phyloP scores from a whole-genome alignment of 2,113 vertebrate species.

The Chloropsis cyanopogon region DNA sequence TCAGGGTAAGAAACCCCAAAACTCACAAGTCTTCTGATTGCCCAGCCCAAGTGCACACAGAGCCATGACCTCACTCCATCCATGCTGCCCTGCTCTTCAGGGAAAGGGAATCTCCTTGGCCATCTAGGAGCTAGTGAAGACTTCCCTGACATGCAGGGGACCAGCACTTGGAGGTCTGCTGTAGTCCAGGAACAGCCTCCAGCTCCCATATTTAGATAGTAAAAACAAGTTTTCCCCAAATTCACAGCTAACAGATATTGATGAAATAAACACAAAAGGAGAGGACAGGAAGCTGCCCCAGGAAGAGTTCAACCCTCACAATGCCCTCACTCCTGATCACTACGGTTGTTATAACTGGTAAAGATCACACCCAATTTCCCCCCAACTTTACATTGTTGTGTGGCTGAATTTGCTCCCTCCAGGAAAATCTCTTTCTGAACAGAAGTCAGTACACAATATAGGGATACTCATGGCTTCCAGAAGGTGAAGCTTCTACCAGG shows the following conservation, averaged over 20 bases:
- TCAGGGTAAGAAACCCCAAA: background rate
- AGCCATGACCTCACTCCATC: background rate
- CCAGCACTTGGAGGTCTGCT: background rate
- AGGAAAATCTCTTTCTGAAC: background rate
- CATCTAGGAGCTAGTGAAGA: rapidly evolving
- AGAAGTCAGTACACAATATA: background rate
- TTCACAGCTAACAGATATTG: background rate
- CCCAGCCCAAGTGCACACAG: background rate
- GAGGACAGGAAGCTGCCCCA: background rate
- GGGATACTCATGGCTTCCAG: background rate
- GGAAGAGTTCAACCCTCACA: background rate
- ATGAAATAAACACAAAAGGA: background rate
- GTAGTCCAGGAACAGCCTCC: background rate
- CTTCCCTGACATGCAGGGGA: background rate
- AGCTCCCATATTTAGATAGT: background rate
- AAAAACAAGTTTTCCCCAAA: background rate
- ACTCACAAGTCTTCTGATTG: background rate
- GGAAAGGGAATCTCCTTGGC: background rate
- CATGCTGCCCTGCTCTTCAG: background rate
- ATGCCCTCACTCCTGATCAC: background rate
- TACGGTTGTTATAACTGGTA: background rate
- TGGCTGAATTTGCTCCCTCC: background rate
- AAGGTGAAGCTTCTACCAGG: background rate
- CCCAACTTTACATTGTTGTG: background rate
- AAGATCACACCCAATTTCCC: background rate